Evolutionary conservation across 1,140 invertebrate species (phyloP), one percentile per base, ranked within the genome.

Genomic region (Drosophila punjabiensis): DNA sequence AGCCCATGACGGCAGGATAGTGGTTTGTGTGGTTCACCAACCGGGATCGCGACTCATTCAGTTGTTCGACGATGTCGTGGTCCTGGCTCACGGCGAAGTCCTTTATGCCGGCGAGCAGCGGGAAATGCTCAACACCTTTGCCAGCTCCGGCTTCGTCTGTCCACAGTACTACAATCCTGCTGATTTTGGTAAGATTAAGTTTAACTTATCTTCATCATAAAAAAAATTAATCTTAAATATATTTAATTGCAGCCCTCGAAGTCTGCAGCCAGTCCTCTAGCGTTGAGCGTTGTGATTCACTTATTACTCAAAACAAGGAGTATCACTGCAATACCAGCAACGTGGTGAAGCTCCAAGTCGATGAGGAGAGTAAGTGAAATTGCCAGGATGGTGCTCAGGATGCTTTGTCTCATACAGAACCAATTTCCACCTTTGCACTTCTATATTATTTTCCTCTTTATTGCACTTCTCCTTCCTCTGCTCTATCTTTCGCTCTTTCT

Each of bases 1-100:
- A 48, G 96, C 97, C 1, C 93, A 94, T 43, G 95, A 95, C 28
- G 97, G 97, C 0, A 94, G 97, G 39, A 97, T 96, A 0, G 95
- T 98, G 32, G 95, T 97, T 6, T 98, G 97, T 84, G 96, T 97
- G 11, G 96, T 98, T 74, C 98, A 98, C 94, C 98, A 98, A 84
- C 98, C 98, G 0, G 97, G 96, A 55, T 97, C 97, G 18, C 95
- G 96, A 58, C 94, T 98, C 28, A 97, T 98, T 93, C 95, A 94
- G 3, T 92, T 94, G n/a, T 96, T 96, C 53, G 96, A 96, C 80
- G 95, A 96, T 80, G 89, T 96, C 39, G 82, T 96, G 33, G 92
- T 96, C 0, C 66, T 96, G 7, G 93, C 94, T 0, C 93, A 94
- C 39, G 96, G 96, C 3, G 93, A 93, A 53, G 94, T 94, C 2